phyloP scores from a whole-genome alignment of 2,113 vertebrate genomes.

The Micronycteris hirsuta region DNA sequence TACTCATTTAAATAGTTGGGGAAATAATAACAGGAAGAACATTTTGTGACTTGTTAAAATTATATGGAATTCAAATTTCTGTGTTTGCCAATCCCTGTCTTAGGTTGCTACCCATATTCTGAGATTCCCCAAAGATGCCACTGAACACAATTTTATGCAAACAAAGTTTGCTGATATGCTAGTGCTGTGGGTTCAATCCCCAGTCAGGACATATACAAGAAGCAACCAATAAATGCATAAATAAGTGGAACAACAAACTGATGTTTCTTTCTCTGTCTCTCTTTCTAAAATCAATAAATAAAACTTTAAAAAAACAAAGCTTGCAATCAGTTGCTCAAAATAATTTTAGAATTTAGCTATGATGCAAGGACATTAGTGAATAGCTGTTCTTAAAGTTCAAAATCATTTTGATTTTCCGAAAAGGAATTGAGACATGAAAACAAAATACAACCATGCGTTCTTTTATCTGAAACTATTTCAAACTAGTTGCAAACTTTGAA shows the following conservation, averaged over 20 bases:
- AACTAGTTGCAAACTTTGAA: neutral
- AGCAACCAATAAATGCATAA: too few relatives aligned
- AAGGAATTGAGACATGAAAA: neutral
- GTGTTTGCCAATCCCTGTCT: neutral
- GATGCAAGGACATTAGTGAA: too few relatives aligned
- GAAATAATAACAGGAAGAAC: neutral
- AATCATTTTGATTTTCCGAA: neutral
- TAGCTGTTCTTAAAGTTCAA: too few relatives aligned
- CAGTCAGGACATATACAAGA: too few relatives aligned
- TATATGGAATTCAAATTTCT: neutral
- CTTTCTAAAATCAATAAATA: too few relatives aligned
- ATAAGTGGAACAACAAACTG: too few relatives aligned
- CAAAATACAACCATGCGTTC: neutral
- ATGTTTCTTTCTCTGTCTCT: too few relatives aligned
- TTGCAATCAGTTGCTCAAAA: slow-evolving; percentile 1
- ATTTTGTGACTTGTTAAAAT: neutral
- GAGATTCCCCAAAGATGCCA: neutral
- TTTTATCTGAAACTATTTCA: neutral
- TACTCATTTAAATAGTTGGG: neutral
- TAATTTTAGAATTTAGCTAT: too few relatives aligned
- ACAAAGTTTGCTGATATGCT: too few relatives aligned
- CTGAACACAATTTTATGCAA: neutral
- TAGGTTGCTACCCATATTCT: neutral
- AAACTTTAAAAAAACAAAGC: neutral
- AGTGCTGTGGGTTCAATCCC: too few relatives aligned